A percentile compares a stretch with the other conserved stretches of the same genome.
Evolutionary conservation across 2,113 vertebrate species (phyloP).

Genomic region (Antechinus flavipes): DNA sequence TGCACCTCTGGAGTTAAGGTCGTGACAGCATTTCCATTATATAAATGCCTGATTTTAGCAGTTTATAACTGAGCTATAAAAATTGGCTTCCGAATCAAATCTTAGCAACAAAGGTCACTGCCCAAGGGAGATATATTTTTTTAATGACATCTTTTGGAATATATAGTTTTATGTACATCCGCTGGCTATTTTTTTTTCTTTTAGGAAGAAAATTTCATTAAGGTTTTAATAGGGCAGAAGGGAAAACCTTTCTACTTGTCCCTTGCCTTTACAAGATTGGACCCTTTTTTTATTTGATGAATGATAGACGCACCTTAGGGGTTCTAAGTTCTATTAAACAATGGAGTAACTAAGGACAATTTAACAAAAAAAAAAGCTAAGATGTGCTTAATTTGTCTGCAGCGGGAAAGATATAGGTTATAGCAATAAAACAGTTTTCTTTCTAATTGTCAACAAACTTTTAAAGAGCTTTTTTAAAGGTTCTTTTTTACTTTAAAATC

Average conservation of each 20-base stretch:
- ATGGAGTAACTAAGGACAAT: neutral
- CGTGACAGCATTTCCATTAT: conserved; percentile 77
- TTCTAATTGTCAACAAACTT: neutral
- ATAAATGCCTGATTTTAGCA: conserved; percentile 63
- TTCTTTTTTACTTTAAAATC: conserved; percentile 28
- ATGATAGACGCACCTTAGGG: neutral
- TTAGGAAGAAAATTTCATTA: conserved; percentile 46
- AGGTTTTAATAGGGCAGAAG: conserved; percentile 36
- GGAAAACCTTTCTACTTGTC: conserved; percentile 40
- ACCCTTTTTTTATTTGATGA: conserved; percentile 16
- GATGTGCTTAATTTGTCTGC: conserved; percentile 22
- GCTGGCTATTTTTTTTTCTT: conserved; percentile 42
- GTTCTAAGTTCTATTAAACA: conserved; percentile 32
- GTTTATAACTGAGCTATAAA: conserved; percentile 75
- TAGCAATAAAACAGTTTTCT: conserved; percentile 4
- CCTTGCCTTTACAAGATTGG: conserved; percentile 24
- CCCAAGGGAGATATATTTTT: conserved; percentile 17
- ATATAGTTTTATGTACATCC: conserved; percentile 59
- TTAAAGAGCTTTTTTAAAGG: conserved; percentile 10
- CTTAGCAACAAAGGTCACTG: conserved; percentile 64
- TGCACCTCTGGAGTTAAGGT: conserved; percentile 76
- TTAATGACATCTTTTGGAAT: conserved; percentile 44
- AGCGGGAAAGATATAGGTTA: neutral
- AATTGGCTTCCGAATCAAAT: conserved; percentile 70
- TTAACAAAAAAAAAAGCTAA: neutral